phyloP scores from a whole-genome alignment of 2,888 invertebrate species.

The Phragmatobia fuliginosa region DNA sequence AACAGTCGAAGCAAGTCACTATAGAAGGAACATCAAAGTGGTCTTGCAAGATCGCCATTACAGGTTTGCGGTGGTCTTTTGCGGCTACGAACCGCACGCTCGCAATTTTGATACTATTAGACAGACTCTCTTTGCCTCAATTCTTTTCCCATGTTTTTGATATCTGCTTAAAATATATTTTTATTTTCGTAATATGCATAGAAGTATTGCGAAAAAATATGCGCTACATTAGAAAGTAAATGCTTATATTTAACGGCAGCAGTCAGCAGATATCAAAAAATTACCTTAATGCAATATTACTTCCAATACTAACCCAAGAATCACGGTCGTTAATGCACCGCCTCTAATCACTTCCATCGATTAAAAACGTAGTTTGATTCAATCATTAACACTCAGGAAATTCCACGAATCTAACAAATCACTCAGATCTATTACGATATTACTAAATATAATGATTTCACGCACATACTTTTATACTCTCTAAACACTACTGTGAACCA shows the following conservation, averaged over 20 bases:
- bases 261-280: slow-evolving; percentile 73
- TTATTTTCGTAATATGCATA: slow-evolving; percentile 40
- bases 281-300: slow-evolving; percentile 72
- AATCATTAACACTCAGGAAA: slow-evolving; percentile 77
- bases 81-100: slow-evolving; percentile 85
- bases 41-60: slow-evolving; percentile 99
- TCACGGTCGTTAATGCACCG: slow-evolving; percentile 84
- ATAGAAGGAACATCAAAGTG: slow-evolving; percentile 99
- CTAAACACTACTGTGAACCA: slow-evolving; percentile 62
- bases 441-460: slow-evolving; percentile 55
- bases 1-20: slow-evolving; percentile 98
- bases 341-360: slow-evolving; percentile 78
- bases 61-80: slow-evolving; percentile 92
- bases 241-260: slow-evolving; percentile 34
- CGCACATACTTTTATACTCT: slow-evolving; percentile 65
- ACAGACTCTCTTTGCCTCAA: slow-evolving; percentile 82
- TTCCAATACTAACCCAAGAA: slow-evolving; percentile 76
- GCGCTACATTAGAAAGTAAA: slow-evolving; percentile 37
- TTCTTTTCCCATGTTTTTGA: slow-evolving; percentile 76
- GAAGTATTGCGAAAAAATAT: slow-evolving; percentile 30
- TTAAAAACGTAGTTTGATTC: slow-evolving; percentile 73
- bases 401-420: slow-evolving; percentile 82
- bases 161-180: slow-evolving; percentile 69
- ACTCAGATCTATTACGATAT: slow-evolving; percentile 53
- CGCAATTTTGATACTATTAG: slow-evolving; percentile 85